Evolutionary conservation across 2,113 vertebrate species (phyloP).

Genomic region (Oryzias curvinotus): DNA sequence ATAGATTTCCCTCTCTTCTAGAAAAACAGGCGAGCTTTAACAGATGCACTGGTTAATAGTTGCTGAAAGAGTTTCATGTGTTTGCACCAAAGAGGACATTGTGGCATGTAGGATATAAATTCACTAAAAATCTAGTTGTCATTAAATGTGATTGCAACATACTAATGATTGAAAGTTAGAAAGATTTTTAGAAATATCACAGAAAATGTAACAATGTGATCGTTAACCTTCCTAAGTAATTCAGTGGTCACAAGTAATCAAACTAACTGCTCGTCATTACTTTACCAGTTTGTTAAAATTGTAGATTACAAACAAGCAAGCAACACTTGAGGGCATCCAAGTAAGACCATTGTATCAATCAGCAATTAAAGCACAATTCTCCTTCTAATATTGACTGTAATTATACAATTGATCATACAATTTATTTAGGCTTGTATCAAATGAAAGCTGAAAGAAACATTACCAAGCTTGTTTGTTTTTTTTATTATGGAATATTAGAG

Average conservation of each 20-base stretch:
- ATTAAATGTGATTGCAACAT: no score
- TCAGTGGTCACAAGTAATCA: conserved; percentile 37
- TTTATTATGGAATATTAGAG: conserved; percentile 54
- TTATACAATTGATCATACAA: conserved; percentile 56
- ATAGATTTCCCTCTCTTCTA: no score
- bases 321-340: conserved; percentile 48
- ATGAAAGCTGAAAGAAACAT: conserved; percentile 56
- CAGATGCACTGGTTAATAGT: no score
- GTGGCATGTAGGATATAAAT: no score
- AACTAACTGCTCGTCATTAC: conserved; percentile 48
- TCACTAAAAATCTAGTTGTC: no score
- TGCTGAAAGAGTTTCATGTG: no score
- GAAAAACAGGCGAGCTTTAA: no score
- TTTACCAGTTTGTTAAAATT: conserved; percentile 39
- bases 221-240: conserved; percentile 1
- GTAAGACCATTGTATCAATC: conserved; percentile 64
- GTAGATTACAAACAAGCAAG: conserved; percentile 51
- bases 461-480: conserved; percentile 54
- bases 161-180: no score
- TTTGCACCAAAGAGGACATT: no score
- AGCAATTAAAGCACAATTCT: conserved; percentile 54
- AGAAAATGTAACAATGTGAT: no score
- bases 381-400: conserved; percentile 56
- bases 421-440: conserved; percentile 50
- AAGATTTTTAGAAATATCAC: no score